Conservation (phyloP, 1,140 invertebrate genomes). For the Tetranychus cinnabarinus region DNA sequence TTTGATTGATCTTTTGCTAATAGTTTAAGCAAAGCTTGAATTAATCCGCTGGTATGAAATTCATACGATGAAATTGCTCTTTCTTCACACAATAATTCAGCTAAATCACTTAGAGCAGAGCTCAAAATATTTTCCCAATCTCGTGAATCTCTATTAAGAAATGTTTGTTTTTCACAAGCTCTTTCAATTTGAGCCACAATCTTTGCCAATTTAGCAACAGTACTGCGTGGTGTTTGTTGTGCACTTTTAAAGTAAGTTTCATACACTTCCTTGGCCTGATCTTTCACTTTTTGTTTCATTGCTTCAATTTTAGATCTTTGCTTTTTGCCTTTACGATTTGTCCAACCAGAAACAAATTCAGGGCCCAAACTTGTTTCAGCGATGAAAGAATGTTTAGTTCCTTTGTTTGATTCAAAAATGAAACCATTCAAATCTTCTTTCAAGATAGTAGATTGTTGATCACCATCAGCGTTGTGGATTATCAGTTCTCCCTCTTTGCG, state of each 20-base stretch:
- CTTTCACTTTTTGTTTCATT: constrained; percentile 48
- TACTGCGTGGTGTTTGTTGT: constrained; percentile 60
- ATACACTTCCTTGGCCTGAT: constrained; percentile 57
- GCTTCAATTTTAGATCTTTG: constrained; percentile 61
- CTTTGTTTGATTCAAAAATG: constrained; percentile 88
- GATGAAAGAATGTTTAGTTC: constrained; percentile 90
- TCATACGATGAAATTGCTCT: constrained; percentile 86
- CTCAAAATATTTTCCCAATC: constrained; percentile 26
- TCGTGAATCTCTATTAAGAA: constrained; percentile 18
- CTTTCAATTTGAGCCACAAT: constrained; percentile 58
- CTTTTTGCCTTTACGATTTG: constrained; percentile 45
- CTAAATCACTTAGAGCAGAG: constrained; percentile 50
- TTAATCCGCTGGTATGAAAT: constrained; percentile 75
- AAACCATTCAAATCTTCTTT: constrained; percentile 88
- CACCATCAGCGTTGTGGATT: constrained; percentile 72
- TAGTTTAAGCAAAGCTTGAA: constrained; percentile 59
- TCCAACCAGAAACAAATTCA: constrained; percentile 67
- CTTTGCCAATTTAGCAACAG: constrained; percentile 53
- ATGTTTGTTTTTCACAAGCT: constrained; percentile 43
- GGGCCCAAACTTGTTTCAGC: constrained; percentile 63
- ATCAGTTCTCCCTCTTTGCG: constrained; percentile 57
- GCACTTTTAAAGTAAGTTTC: constrained; percentile 63
- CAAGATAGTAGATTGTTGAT: constrained; percentile 68
- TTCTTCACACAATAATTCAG: constrained; percentile 59
- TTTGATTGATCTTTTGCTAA: constrained; percentile 29